These are phyloP conservation scores for Distichodus sexfasciatus DNA, from an alignment of 2,797 vertebrate species.

Conservation along the genomic window DNA sequence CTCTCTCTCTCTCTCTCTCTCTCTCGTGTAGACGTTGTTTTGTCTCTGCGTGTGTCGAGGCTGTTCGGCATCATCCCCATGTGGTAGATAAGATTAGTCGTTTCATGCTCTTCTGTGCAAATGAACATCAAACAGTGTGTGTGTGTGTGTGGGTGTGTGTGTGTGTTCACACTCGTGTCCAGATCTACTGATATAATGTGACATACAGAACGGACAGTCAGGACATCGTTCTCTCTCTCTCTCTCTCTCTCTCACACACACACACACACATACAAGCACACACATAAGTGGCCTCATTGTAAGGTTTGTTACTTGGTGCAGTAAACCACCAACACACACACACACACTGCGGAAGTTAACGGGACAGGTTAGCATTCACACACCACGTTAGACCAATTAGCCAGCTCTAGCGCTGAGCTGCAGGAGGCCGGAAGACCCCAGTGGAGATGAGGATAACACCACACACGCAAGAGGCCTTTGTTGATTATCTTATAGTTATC, in stretches of 20 bases:
- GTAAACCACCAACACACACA: too few species aligned
- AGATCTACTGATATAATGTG: too few species aligned
- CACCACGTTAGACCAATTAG: too few species aligned
- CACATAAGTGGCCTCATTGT: too few species aligned
- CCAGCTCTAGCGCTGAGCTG: neutral
- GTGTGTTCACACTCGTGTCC: neutral
- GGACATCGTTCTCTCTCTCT: neutral
- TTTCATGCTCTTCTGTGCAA: neutral
- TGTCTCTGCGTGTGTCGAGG: slow-evolving; percentile 18
- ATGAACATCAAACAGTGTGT: neutral
- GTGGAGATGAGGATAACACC: neutral
- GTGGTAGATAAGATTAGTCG: slow-evolving; percentile 6
- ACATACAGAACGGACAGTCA: too few species aligned
- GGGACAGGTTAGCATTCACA: too few species aligned
- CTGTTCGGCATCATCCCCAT: neutral
- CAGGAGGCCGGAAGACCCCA: neutral
- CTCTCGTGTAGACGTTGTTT: too few species aligned
- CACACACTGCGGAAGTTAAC: too few species aligned
- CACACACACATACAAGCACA: too few species aligned
- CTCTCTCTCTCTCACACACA: too few species aligned
- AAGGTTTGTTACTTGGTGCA: too few species aligned
- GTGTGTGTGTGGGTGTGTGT: neutral
- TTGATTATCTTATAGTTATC: slow-evolving; percentile 10
- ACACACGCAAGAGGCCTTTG: slow-evolving; percentile 1
- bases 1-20: neutral